Evolutionary conservation across 2,113 vertebrate species (phyloP), one percentile per base, ranked within the genome.

Genomic region (Limnothrissa miodon): DNA sequence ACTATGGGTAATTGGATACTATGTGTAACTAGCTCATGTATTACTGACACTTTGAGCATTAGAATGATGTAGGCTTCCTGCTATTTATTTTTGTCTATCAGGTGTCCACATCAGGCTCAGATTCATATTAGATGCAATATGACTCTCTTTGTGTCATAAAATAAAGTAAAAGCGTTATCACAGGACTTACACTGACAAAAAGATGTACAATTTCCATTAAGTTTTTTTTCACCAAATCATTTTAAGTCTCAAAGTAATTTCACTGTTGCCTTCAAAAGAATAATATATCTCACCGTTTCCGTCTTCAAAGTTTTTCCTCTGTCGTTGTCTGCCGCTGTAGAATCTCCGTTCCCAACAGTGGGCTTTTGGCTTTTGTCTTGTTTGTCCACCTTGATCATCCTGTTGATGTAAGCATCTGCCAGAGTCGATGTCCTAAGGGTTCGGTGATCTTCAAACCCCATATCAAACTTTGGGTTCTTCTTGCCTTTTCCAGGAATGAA

Each of bases 321-420:
- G 83, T 97, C 96, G 70, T 88, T 91, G 2, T 96, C 96, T 0
- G 91, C 88, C 89, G 90, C 94, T 2, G 90, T 85, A 82, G 92
- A 91, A 5, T 87, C 90, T 0, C 90, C 80, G 1, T 90, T 86
- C 9, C 84, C 42, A 0, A 89, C 81, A 66, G 90, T 91, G 5
- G 89, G 87, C 85, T 95, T 97, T 2, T 92, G 92, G 0, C 91
- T 95, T 85, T 97, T 98, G 88, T 98, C 97, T 0, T 96, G 95
- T 81, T 95, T 94, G 45, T 99, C 97, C 91, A 99, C 96, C 87
- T 98, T 99, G 90, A 99, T 98, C 90, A 99, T 96, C 82, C 98
- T 95, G 94, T 94, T 97, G 89, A 96, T 97, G 92, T 97, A 98
- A n/a, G 95, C 94, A 83, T 96, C 93, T 17, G 95, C 95, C 90